phyloP scores from a whole-genome alignment of 1,140 invertebrate species.

The Diabrotica virgifera region DNA sequence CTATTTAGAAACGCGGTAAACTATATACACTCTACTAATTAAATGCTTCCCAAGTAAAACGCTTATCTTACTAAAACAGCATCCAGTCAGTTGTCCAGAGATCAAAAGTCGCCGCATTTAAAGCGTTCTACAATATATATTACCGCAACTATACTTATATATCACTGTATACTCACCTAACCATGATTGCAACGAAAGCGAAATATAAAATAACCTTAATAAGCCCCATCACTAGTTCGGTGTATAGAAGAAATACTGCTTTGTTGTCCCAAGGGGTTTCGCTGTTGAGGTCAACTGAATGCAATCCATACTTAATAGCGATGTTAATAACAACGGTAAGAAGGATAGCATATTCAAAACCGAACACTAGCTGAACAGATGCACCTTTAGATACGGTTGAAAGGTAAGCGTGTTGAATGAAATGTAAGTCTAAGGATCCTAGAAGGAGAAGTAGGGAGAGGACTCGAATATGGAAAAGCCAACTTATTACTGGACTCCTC shows the following conservation, averaged over 20 bases:
- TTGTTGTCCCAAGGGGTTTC: constrained; percentile 99
- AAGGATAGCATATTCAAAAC: constrained; percentile 98
- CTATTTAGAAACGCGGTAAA: no score
- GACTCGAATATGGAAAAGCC: constrained; percentile 92
- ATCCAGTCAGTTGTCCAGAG: no score
- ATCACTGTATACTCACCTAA: constrained; percentile 54
- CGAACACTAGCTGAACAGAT: constrained; percentile 97
- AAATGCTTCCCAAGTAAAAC: no score
- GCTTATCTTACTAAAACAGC: no score
- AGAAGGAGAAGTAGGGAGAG: constrained; percentile 80
- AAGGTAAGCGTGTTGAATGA: constrained; percentile 93
- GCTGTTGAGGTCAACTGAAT: constrained; percentile 90
- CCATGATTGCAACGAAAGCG: constrained; percentile 94
- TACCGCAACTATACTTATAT: no score
- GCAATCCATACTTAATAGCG: constrained; percentile 91
- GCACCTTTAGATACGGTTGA: constrained; percentile 93
- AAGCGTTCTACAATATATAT: no score
- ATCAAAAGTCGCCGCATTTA: no score
- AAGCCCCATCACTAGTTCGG: constrained; percentile 91
- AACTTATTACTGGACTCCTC: constrained; percentile 94
- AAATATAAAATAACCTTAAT: constrained; percentile 90
- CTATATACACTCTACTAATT: no score
- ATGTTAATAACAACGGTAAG: constrained; percentile 93
- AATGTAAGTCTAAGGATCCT: constrained; percentile 79
- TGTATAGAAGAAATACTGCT: constrained; percentile 94